Evolutionary conservation across 2,888 invertebrate genomes (phyloP).

Genomic region (Charanyca ferruginea): DNA sequence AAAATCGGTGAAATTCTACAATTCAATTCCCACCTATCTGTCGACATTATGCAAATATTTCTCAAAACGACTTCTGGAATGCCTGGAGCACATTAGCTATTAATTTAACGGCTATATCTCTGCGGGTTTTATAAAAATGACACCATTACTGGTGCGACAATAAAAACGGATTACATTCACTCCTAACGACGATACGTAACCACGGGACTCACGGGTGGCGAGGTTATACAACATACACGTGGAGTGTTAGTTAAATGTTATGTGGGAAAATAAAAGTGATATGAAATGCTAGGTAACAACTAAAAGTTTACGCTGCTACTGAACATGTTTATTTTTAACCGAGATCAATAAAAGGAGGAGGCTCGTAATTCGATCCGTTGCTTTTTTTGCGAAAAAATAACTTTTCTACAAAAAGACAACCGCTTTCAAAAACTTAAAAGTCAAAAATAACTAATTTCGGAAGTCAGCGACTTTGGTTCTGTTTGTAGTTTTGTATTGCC

Average conservation of each 20-base stretch:
- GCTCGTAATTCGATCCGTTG: no score
- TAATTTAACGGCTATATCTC: conserved; percentile 61
- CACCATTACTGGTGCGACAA: conserved; percentile 79
- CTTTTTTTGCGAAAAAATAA: no score
- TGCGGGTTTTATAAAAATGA: conserved; percentile 72
- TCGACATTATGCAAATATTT: neutral
- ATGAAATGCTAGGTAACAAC: no score
- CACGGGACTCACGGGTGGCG: conserved; percentile 60
- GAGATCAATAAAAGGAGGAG: no score
- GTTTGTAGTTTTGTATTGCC: no score
- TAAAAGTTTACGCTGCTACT: no score
- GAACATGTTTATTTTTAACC: neutral
- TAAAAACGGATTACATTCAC: conserved; percentile 82
- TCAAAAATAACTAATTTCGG: no score
- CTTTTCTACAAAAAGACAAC: no score
- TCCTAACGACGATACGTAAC: conserved; percentile 63
- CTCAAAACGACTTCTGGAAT: conserved; percentile 19
- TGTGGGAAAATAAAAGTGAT: no score
- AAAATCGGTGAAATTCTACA: neutral
- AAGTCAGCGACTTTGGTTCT: no score
- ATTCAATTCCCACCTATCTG: neutral
- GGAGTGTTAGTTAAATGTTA: no score
- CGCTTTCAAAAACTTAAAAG: no score
- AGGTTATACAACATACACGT: conserved; percentile 16
- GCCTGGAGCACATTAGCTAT: conserved; percentile 23